phyloP scores from a whole-genome alignment of 2,888 invertebrate genomes.

The Sphecodes monilicornis region DNA sequence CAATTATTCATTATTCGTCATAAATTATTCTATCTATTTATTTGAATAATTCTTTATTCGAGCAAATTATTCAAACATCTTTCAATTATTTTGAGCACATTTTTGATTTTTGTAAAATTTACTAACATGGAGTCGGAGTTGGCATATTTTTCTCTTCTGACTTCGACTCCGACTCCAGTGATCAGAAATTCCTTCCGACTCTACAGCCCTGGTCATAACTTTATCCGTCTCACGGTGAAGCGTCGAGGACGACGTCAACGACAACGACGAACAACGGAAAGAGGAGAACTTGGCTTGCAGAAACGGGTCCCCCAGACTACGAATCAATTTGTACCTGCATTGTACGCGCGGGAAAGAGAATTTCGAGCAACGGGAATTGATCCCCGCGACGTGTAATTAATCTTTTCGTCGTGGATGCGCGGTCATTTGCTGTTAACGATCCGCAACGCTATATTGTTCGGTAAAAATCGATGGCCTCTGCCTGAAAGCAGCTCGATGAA shows the following conservation, averaged over 20 bases:
- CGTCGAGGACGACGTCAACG: conserved; percentile 59
- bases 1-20: too few relatives aligned
- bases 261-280: conserved; percentile 44
- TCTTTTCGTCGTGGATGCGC: neutral
- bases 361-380: neutral
- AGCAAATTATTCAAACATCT: too few relatives aligned
- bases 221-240: conserved; percentile 67
- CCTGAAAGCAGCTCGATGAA: neutral
- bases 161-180: too few relatives aligned
- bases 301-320: conserved; percentile 5
- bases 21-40: too few relatives aligned
- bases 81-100: too few relatives aligned
- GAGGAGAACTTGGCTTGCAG: neutral
- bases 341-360: conserved; percentile 2
- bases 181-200: too few relatives aligned
- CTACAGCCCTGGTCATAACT: too few relatives aligned
- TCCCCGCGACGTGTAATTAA: neutral
- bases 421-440: conserved; percentile 5
- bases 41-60: too few relatives aligned
- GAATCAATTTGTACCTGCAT: neutral
- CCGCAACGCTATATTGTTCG: neutral
- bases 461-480: neutral
- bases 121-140: too few relatives aligned
- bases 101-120: too few relatives aligned
- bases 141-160: too few relatives aligned